Evolutionary conservation across 2,888 invertebrate species (phyloP), one percentile per base, ranked within the genome.

Genomic region (Callosobruchus maculatus): DNA sequence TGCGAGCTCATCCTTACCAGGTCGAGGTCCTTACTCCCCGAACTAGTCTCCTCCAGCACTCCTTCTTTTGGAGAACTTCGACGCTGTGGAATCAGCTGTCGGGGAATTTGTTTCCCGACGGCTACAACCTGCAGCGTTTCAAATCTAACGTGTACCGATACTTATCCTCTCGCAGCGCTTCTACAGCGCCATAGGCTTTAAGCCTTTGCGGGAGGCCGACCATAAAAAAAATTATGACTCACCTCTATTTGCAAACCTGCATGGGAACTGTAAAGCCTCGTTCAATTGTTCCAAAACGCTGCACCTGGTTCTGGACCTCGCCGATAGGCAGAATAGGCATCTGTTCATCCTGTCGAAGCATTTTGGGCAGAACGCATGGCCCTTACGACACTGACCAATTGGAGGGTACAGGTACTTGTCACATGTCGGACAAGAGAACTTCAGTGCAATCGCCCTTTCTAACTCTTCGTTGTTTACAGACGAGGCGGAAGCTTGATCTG

Each of bases 361-460:
- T 20, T 74, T 73, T 5, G 76, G 77, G 74, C 83, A 83, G 70
- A 81, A 78, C 72, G 80, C 82, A 74, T 84, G 84, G 0, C 83
- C 83, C 2, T 74, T 78, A 68, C 71, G 70, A 73, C 84, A 84
- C 31, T 81, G 80, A 2, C 74, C 71, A 9, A 83, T 83, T 4
- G 83, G 84, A 5, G 78, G 76, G n/a, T 71, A 71, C 80, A 83
- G 80, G 26, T 77, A 76, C n/a, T 82, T 78, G 1, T 78, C 73
- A 73, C 84, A 84, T 5, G 81, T 73, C 9, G 83, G 81, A 74
- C 84, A 84, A 13, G 68, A 30, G 4, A 79, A 73, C 66, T 75
- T 72, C 73, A 75, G 73, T 30, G 75, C 66, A 22, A 78, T 49
- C 0, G 70, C 22, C 26, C 67, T 66, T 72, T 74, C 72, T 5